A percentile compares a stretch with the other conserved stretches of the same genome.
Evolutionary conservation across 2,888 invertebrate species (phyloP).

Genomic region (Drosophila cognata): DNA sequence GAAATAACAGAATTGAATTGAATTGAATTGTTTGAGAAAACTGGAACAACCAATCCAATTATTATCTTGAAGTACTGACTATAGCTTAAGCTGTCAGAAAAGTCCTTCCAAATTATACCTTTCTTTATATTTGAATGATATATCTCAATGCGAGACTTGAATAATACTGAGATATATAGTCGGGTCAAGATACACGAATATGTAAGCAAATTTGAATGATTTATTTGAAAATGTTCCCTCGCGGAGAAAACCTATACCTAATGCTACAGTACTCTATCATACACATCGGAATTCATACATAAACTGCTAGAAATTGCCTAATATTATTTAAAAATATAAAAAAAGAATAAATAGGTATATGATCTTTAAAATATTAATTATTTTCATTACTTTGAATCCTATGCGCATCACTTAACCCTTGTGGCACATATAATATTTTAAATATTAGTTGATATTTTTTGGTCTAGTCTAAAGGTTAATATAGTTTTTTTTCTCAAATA

Average conservation of each 20-base stretch:
- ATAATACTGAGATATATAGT: background rate
- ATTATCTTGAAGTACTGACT: background rate
- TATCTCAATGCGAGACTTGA: background rate
- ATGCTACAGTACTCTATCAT: background rate
- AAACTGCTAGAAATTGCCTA: background rate
- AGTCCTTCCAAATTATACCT: background rate
- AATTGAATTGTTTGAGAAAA: background rate
- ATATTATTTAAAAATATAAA: background rate
- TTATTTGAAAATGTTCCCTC: background rate
- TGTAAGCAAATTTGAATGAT: background rate
- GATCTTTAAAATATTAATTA: background rate
- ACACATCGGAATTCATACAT: background rate
- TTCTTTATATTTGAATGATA: background rate
- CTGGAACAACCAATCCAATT: fast-evolving
- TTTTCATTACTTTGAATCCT: background rate
- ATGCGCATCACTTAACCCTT: background rate
- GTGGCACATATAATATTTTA: background rate
- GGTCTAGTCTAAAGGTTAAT: background rate
- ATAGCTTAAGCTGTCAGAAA: background rate
- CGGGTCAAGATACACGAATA: background rate
- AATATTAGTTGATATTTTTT: background rate
- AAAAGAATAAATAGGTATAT: background rate
- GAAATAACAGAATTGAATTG: background rate
- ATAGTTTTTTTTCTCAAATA: background rate
- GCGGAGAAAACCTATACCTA: fast-evolving